Evolutionary conservation across 2,113 vertebrate genomes (phyloP).

Genomic region (Irena cyanogastra): DNA sequence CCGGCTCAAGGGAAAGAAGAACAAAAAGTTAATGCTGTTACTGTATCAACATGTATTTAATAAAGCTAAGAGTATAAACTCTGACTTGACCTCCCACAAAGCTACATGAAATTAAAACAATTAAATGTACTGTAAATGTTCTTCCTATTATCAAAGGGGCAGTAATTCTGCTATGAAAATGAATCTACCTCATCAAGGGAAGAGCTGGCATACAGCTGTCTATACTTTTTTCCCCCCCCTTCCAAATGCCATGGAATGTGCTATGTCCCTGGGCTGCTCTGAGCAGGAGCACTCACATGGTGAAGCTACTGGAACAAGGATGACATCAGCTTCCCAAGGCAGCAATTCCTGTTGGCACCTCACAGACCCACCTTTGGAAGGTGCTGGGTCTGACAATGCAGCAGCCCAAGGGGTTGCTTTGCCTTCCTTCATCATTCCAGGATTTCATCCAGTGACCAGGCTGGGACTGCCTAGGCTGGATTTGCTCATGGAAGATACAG

Average conservation of each 20-base stretch:
- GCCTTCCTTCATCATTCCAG: rapidly evolving
- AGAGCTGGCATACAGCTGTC: background rate
- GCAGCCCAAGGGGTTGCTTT: background rate
- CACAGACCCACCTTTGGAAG: background rate
- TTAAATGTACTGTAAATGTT: background rate
- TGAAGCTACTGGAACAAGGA: background rate
- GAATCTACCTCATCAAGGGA: background rate
- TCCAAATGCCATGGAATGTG: background rate
- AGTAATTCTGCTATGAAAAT: background rate
- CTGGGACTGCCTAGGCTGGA: background rate
- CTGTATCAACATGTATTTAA: background rate
- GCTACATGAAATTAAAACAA: background rate
- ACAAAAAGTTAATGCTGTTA: background rate
- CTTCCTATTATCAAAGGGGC: background rate
- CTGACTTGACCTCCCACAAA: background rate
- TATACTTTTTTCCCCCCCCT: rapidly evolving
- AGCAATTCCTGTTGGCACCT: background rate
- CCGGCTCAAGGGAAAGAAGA: background rate
- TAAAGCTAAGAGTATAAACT: background rate
- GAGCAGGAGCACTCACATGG: background rate
- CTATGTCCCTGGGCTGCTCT: background rate
- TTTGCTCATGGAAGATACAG: background rate
- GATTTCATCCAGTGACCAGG: background rate
- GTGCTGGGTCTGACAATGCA: background rate
- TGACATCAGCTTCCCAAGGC: background rate